Percentiles rank a stretch among this genome's conserved stretches.
Evolutionary conservation across 2,797 vertebrate genomes (phyloP).

Genomic region (Paratrypauchen microcephalus): DNA sequence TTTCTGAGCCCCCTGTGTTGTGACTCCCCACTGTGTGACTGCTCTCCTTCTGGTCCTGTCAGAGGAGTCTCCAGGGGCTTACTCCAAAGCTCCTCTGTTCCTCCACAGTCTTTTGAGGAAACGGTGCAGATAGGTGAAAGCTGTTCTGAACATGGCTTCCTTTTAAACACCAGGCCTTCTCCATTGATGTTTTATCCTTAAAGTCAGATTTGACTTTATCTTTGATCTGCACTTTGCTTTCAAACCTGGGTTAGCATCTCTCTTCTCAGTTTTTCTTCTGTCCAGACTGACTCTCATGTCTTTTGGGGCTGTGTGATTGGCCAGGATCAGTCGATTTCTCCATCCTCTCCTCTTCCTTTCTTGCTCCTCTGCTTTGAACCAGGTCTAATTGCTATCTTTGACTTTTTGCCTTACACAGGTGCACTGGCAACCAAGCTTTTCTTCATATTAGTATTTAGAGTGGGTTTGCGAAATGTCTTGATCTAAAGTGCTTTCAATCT

Average conservation of each 20-base stretch:
- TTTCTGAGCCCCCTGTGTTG: slow-evolving; percentile 38
- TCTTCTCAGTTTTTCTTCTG: slow-evolving; percentile 25
- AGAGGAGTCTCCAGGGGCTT: slow-evolving; percentile 22
- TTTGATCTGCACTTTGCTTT: slow-evolving; percentile 12
- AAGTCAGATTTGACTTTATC: slow-evolving; percentile 12
- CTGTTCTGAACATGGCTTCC: slow-evolving; percentile 23
- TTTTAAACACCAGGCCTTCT: slow-evolving; percentile 19
- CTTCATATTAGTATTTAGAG: slow-evolving; percentile 8
- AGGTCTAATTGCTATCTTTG: slow-evolving; percentile 14
- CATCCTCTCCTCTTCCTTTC: slow-evolving; percentile 23
- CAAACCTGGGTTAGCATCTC: slow-evolving; percentile 11
- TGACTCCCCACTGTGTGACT: slow-evolving; percentile 25
- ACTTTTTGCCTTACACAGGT: slow-evolving; percentile 25
- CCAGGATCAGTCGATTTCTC: slow-evolving; percentile 14
- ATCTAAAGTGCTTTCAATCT: background rate
- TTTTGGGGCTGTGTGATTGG: slow-evolving; percentile 10
- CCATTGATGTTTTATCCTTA: slow-evolving; percentile 11
- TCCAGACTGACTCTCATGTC: slow-evolving; percentile 17
- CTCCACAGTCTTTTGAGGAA: slow-evolving; percentile 36
- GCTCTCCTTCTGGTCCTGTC: slow-evolving; percentile 16
- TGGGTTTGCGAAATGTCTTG: background rate
- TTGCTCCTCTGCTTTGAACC: slow-evolving; percentile 22
- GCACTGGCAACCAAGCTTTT: slow-evolving; percentile 21
- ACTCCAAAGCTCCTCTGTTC: slow-evolving; percentile 29
- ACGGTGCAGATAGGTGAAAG: slow-evolving; percentile 18